phyloP scores from a whole-genome alignment of 2,797 vertebrate species.

The Sebastes vulpes region DNA sequence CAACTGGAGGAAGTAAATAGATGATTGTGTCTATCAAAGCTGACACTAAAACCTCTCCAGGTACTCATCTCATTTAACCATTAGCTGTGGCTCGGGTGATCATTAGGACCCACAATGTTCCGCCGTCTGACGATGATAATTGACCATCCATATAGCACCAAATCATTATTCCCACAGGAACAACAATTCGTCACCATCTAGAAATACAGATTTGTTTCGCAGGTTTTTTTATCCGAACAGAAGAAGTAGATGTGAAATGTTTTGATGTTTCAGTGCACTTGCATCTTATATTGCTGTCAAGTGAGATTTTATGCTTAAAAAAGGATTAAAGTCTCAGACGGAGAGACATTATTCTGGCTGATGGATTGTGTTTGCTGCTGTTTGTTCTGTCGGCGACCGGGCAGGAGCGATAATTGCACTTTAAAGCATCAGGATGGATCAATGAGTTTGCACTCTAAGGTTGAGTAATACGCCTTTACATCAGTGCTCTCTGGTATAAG shows the following conservation, averaged over 20 bases:
- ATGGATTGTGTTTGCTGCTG: background rate
- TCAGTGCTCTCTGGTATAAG: background rate
- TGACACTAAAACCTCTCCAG: slow-evolving; percentile 22
- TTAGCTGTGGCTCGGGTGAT: slow-evolving; percentile 8
- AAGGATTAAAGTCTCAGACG: background rate
- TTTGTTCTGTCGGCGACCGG: background rate
- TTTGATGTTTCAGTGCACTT: background rate
- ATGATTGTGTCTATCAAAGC: slow-evolving; percentile 26
- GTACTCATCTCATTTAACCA: slow-evolving; percentile 34
- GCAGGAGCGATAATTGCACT: background rate
- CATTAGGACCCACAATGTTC: background rate
- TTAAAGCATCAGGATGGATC: background rate
- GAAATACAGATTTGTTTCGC: background rate
- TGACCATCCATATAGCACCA: background rate
- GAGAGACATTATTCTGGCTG: background rate
- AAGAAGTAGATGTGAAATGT: background rate
- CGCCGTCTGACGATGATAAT: background rate
- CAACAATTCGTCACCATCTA: background rate
- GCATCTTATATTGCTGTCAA: background rate
- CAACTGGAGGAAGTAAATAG: slow-evolving; percentile 24
- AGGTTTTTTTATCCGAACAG: background rate
- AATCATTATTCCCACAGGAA: background rate
- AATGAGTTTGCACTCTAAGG: background rate
- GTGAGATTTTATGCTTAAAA: background rate
- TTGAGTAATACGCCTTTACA: background rate